Conservation (phyloP, 2,797 vertebrate species). For the Sebastes iracundus region DNA sequence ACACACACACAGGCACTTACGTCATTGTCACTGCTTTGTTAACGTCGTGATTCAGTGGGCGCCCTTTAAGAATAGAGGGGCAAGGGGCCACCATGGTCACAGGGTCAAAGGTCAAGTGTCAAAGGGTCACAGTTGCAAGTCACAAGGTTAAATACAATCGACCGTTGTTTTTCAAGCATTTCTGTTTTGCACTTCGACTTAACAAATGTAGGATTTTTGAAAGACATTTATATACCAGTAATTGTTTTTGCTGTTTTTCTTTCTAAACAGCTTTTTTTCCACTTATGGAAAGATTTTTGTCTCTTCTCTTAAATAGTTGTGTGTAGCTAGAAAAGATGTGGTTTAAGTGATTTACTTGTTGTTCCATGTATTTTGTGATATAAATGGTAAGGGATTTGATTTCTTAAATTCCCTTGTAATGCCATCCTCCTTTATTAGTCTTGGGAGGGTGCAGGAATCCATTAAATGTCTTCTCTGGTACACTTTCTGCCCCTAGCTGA, state of each 20-base stretch:
- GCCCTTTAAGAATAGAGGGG: constrained; percentile 25
- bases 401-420: neutral
- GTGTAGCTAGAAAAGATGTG: neutral
- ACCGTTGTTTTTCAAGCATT: constrained; percentile 28
- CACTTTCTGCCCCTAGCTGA: neutral
- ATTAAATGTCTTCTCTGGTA: neutral
- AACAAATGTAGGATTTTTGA: neutral
- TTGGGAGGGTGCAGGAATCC: neutral
- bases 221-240: neutral
- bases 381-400: neutral
- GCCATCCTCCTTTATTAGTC: neutral
- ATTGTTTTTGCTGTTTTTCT: neutral
- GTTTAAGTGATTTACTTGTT: neutral
- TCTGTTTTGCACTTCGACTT: neutral
- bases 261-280: neutral
- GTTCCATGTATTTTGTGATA: neutral
- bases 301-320: neutral
- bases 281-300: neutral
- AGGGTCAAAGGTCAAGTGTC: constrained; percentile 63
- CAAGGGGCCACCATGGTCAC: constrained; percentile 33
- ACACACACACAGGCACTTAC: constrained; percentile 4
- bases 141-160: constrained; percentile 46
- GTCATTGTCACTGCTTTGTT: constrained; percentile 36
- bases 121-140: constrained; percentile 38
- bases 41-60: constrained; percentile 23